Percentiles rank a stretch among this genome's conserved stretches.
phyloP scores from a whole-genome alignment of 2,888 invertebrate species.

The Dermolepida albohirtum region DNA sequence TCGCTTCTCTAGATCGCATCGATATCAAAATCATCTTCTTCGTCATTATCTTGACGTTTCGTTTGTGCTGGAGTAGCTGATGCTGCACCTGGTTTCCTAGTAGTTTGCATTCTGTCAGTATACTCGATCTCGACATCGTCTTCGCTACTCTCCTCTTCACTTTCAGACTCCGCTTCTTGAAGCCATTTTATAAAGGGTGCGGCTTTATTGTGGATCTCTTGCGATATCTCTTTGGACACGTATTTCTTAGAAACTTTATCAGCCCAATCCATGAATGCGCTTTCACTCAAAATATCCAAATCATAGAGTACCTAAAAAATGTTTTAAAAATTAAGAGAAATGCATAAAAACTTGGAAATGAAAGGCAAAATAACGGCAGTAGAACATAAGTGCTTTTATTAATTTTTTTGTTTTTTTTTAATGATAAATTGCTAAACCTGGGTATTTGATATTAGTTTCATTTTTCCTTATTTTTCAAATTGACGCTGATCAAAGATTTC shows the following conservation, averaged over 20 bases:
- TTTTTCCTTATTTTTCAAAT: too few relatives aligned
- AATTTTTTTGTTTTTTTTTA: too few relatives aligned
- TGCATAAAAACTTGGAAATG: too few relatives aligned
- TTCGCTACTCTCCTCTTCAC: constrained; percentile 79
- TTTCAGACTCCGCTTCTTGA: constrained; percentile 95
- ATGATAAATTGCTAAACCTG: too few relatives aligned
- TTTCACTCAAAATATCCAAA: constrained; percentile 93
- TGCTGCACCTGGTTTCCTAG: constrained; percentile 72
- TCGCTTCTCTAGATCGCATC: constrained; percentile 83
- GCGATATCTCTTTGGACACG: constrained; percentile 89
- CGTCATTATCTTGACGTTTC: constrained; percentile 75
- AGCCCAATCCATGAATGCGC: constrained; percentile 94
- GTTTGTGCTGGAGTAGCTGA: constrained; percentile 64
- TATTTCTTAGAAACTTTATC: constrained; percentile 93
- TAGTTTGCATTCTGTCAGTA: constrained; percentile 85
- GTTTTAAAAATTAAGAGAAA: background rate
- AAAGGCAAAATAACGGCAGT: background rate
- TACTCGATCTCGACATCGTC: constrained; percentile 85
- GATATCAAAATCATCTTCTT: constrained; percentile 90
- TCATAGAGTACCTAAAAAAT: constrained; percentile 85
- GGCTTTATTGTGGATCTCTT: constrained; percentile 92
- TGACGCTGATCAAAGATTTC: too few relatives aligned
- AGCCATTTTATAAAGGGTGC: constrained; percentile 97
- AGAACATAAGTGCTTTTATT: background rate
- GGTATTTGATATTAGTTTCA: too few relatives aligned